Percentiles rank a stretch among this genome's conserved stretches.
These are phyloP conservation scores for Amphibalanus amphitrite DNA, from an alignment of 1,140 invertebrate species.

Conservation along the genomic window DNA sequence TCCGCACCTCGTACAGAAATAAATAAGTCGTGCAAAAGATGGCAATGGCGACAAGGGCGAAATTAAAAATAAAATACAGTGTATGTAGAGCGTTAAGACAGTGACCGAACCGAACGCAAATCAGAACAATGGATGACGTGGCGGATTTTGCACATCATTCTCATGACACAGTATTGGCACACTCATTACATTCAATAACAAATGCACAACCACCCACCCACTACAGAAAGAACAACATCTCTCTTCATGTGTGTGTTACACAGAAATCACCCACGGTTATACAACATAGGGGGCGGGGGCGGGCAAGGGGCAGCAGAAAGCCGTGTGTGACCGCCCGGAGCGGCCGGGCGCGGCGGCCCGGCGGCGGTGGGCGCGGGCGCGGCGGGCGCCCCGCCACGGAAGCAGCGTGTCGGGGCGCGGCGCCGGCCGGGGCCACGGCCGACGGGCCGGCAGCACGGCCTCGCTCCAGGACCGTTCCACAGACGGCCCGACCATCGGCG, in stretches of 20 bases:
- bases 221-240: slow-evolving; percentile 1
- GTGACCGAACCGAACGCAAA: neutral
- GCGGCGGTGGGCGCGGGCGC: too few relatives aligned
- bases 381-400: neutral
- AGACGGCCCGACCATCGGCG: neutral
- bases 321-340: neutral
- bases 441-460: too few relatives aligned
- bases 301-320: neutral
- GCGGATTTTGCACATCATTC: neutral
- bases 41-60: slow-evolving; percentile 1
- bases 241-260: neutral
- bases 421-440: too few relatives aligned
- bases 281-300: neutral
- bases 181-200: slow-evolving; percentile 2
- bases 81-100: slow-evolving; percentile 1
- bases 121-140: neutral
- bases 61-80: slow-evolving; percentile 2
- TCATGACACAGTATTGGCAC: neutral
- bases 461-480: neutral
- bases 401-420: neutral
- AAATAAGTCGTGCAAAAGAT: neutral
- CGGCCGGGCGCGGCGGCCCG: too few relatives aligned
- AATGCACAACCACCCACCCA: slow-evolving; percentile 1
- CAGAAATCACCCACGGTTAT: slow-evolving; percentile 1
- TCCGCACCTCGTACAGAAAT: neutral